Base-by-base conservation (phyloP, 2,888 invertebrate genomes). In the Clostera curtula region DNA sequence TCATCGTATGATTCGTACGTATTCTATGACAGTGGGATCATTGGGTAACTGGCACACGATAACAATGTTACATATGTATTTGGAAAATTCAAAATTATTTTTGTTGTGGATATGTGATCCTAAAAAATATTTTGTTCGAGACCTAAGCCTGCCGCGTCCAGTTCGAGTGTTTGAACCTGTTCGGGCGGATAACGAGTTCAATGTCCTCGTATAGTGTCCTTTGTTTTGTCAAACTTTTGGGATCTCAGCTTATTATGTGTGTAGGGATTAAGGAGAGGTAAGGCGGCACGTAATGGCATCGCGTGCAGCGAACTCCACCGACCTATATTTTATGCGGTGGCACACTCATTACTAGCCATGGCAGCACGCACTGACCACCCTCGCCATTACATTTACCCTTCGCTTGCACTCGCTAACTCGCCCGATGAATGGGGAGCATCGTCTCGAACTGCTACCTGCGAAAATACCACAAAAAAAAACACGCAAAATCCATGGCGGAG, bases 241-340 rank as follows among this genome's bases (percentile, higher is more conserved):
- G n/a, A n/a, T n/a, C n/a, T n/a, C n/a, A n/a, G n/a, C n/a, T n/a
- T n/a, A n/a, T n/a, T 48, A 43, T 46, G 47, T 23, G 37, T 36
- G 32, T 35, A 49, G 43, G 42, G 51, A n/a, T n/a, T 60, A 61
- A 66, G 69, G 62, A 61, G 59, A 39, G 40, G 39, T 52, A 53
- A 51, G 51, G 59, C 46, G 42, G 49, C 34, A 41, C 31, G 43
- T 40, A 47, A 49, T 50, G 53, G 56, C 60, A 72, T 79, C 71
- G 80, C 79, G 79, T 80, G 56, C 55, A 51, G 51, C 51, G 47
- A 67, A 77, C 71, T 68, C 71, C 56, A 77, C 67, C 80, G 83
- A 83, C 83, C 83, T 79, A 83, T 74, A 82, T 83, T 74, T 82
- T 83, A 83, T 82, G 68, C 82, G 64, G 63, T 62, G 56, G 55